Percentiles rank a stretch among this genome's conserved stretches.
Conservation (phyloP, 2,888 invertebrate species). For the Eurois occulta region DNA sequence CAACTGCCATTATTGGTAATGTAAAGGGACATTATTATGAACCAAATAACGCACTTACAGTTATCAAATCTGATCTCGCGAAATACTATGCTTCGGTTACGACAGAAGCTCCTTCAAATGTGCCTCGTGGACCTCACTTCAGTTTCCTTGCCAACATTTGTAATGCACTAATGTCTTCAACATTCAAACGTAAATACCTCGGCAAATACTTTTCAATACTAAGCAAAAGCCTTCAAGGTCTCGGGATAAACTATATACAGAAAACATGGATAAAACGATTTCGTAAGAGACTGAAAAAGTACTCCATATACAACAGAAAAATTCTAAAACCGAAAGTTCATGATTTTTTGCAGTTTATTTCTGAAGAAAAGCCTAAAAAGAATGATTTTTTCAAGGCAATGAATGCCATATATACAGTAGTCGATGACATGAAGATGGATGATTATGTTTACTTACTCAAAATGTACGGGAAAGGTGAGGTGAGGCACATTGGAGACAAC, state of each 20-base stretch:
- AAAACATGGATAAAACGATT: constrained; percentile 72
- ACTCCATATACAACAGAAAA: constrained; percentile 69
- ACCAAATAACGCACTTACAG: neutral
- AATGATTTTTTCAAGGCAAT: constrained; percentile 74
- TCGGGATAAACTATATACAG: constrained; percentile 71
- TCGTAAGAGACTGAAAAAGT: constrained; percentile 67
- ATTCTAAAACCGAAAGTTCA: constrained; percentile 68
- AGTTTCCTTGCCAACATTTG: constrained; percentile 79
- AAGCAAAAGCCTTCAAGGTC: constrained; percentile 69
- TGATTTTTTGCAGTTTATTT: constrained; percentile 70
- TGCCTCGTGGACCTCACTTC: constrained; percentile 76
- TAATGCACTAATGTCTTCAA: constrained; percentile 69
- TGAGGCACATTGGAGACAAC: constrained; percentile 67
- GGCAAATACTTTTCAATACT: constrained; percentile 74
- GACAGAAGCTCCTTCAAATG: constrained; percentile 24
- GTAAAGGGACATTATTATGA: neutral
- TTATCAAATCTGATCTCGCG: neutral
- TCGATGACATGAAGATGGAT: constrained; percentile 74
- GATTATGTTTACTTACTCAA: constrained; percentile 78
- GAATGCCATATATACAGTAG: constrained; percentile 74
- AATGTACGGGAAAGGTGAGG: constrained; percentile 70
- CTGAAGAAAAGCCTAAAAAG: constrained; percentile 69
- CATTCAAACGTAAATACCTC: constrained; percentile 68
- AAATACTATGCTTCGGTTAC: neutral
- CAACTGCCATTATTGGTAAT: neutral